Base-by-base conservation (phyloP, 2,113 vertebrate species). In the Saguinus midas region DNA sequence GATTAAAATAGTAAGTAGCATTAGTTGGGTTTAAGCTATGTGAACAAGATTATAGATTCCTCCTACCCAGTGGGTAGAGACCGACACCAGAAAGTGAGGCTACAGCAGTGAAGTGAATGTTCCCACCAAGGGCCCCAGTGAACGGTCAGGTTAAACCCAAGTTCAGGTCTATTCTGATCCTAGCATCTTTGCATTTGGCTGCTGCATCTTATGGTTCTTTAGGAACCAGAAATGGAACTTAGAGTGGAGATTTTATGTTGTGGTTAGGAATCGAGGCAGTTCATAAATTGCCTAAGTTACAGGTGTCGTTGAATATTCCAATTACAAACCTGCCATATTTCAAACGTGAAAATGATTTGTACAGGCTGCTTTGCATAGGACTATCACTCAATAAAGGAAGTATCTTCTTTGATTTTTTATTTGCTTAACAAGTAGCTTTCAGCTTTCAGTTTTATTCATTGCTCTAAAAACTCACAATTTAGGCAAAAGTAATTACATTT, bases 391-490 rank as follows among this genome's bases (percentile, higher is more conserved):
- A 35, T 50, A 89, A 73, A 95, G 73, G 32, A 96, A 96, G 84
- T 87, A 35, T 20, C 52, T 95, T 76, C 78, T 76, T 90, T 75
- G 75, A 94, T 94, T 94, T 96, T 85, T 92, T 87, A 92, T 95
- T 96, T 87, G 64, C 84, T 96, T 96, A 95, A 85, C 90, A 92
- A 94, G 81, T 58, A 68, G 72, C 94, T 97, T 94, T 95, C 81
- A 90, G 88, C 76, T 37, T 93, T 75, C 50, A 57, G 70, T 78
- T 96, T 96, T 87, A 95, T 97, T 96, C 94, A 98, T 96, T 97
- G 92, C 76, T 82, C 72, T 94, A 87, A 97, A 97, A 97, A 92
- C 94, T 90, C 96, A 75, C 87, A 85, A 96, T 95, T 96, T 93
- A 94, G 81, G 81, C 95, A 82, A 97, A 97, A 90, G 76, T 88